phyloP scores from a whole-genome alignment of 2,888 invertebrate species.

The Masnerella sp. region DNA sequence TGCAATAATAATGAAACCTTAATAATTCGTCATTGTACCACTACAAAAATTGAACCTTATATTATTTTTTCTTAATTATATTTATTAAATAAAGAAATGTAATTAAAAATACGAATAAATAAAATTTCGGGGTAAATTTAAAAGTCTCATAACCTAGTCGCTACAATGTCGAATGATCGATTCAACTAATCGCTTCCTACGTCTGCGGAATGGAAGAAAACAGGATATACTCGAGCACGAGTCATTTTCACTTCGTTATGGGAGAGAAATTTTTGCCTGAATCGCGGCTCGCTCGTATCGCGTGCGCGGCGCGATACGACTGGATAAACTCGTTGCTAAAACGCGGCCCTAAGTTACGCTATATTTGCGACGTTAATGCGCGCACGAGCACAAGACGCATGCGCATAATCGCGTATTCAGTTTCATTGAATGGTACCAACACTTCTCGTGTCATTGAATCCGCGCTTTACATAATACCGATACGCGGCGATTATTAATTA shows the following conservation, averaged over 20 bases:
- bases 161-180: conserved; percentile 54
- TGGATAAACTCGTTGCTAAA: conserved; percentile 64
- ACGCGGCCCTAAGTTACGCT: conserved; percentile 38
- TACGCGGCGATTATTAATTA: conserved; percentile 21
- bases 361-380: conserved; percentile 54
- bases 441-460: conserved; percentile 31
- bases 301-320: conserved; percentile 68
- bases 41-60: too few species aligned
- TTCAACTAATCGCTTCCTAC: conserved; percentile 53
- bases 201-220: conserved; percentile 48
- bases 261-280: conserved; percentile 68
- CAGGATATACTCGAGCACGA: conserved; percentile 59
- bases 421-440: conserved; percentile 39
- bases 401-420: conserved; percentile 32
- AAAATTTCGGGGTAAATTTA: too few species aligned
- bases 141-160: too few species aligned
- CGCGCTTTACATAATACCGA: conserved; percentile 17
- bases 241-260: conserved; percentile 70
- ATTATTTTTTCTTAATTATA: too few species aligned
- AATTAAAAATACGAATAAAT: too few species aligned
- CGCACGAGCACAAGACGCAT: conserved; percentile 49
- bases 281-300: conserved; percentile 61
- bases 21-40: too few species aligned
- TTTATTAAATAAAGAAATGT: too few species aligned
- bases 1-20: too few species aligned